Conservation (phyloP, 2,888 invertebrate species). For the Eupithecia subumbrata region DNA sequence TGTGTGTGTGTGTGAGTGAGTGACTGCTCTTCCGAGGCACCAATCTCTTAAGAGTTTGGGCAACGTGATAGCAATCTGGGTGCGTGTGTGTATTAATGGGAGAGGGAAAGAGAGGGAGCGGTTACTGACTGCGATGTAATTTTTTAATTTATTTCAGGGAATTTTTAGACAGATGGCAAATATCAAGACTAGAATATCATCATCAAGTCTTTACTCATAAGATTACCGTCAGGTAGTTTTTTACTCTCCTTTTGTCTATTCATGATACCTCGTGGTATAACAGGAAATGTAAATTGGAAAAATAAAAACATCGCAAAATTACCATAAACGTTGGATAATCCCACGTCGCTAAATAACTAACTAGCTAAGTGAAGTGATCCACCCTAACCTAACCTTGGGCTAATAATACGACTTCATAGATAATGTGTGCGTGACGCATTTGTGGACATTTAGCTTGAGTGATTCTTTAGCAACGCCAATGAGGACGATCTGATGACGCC, state of each 20-base stretch:
- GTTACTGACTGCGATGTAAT: too few species aligned
- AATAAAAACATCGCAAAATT: neutral
- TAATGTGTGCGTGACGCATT: constrained; percentile 1
- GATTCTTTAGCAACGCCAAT: neutral
- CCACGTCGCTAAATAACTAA: neutral
- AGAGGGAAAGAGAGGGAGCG: too few species aligned
- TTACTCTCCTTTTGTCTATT: neutral
- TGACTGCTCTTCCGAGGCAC: too few species aligned
- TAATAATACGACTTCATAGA: neutral
- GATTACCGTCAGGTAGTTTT: neutral
- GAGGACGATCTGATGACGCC: neutral
- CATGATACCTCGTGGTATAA: neutral
- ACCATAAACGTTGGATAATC: constrained; percentile 9
- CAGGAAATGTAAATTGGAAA: neutral
- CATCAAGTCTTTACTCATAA: neutral
- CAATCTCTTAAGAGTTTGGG: too few species aligned
- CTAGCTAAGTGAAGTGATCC: neutral
- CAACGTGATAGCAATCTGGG: too few species aligned
- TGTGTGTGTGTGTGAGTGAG: too few species aligned
- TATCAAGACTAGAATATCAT: too few species aligned
- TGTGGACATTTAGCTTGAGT: neutral
- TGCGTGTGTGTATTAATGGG: too few species aligned
- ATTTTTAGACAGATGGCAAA: too few species aligned
- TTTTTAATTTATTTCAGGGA: too few species aligned
- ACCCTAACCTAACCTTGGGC: constrained; percentile 1